Evolutionary conservation across 2,113 vertebrate species (phyloP).

Genomic region (Pseudolaguvia tuberculata): DNA sequence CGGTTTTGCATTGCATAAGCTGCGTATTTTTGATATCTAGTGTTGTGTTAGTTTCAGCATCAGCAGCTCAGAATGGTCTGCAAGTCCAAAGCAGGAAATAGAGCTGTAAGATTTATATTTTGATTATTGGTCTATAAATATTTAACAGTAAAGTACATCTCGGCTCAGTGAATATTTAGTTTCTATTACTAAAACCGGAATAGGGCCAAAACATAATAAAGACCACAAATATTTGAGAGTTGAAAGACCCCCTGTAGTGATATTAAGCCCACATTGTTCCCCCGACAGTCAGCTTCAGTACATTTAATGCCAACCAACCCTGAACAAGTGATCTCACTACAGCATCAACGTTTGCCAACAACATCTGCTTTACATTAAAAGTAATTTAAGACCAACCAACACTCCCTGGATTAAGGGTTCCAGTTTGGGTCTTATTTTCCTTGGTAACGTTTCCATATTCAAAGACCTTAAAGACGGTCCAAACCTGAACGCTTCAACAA

Average conservation of each 20-base stretch:
- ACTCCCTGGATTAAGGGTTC: background rate
- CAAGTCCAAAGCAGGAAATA: background rate
- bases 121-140: background rate
- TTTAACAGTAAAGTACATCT: background rate
- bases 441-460: background rate
- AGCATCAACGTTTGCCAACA: background rate
- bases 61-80: background rate
- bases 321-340: background rate
- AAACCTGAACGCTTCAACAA: background rate
- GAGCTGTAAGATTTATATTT: background rate
- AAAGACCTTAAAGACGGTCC: background rate
- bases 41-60: background rate
- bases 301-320: background rate
- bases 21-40: background rate
- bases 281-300: background rate
- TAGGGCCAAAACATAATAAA: background rate
- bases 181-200: background rate
- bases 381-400: background rate
- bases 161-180: conserved; percentile 1
- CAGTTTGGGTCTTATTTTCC: background rate
- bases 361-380: conserved; percentile 23
- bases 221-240: background rate
- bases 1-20: background rate
- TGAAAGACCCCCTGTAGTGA: background rate
- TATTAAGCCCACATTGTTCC: background rate